Evolutionary conservation across 1,140 invertebrate genomes (phyloP).

Genomic region (Pseudomyrmex pallidus): DNA sequence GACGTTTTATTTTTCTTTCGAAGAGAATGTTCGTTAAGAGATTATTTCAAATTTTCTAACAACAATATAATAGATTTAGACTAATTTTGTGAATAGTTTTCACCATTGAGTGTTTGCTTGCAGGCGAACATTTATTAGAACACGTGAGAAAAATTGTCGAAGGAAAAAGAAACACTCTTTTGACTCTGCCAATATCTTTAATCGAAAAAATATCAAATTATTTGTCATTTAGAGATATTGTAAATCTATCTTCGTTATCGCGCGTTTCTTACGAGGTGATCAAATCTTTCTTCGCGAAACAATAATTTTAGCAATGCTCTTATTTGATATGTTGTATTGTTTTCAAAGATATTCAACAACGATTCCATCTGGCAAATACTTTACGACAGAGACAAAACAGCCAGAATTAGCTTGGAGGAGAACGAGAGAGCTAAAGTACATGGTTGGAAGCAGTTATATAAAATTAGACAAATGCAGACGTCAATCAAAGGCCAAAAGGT

Average conservation of each 20-base stretch:
- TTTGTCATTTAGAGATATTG: slow-evolving; percentile 77
- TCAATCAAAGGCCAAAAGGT: slow-evolving; percentile 37
- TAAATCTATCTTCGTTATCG: slow-evolving; percentile 77
- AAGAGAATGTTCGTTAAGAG: neutral
- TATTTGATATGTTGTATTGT: neutral
- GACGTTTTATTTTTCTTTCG: slow-evolving; percentile 19
- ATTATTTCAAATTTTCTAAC: slow-evolving; percentile 29
- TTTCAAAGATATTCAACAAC: slow-evolving; percentile 74
- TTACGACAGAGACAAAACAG: slow-evolving; percentile 69
- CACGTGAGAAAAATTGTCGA: slow-evolving; percentile 66
- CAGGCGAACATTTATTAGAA: slow-evolving; percentile 71
- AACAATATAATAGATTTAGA: too few species aligned
- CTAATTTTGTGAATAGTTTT: neutral
- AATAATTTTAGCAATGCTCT: neutral
- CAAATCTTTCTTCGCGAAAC: too few species aligned
- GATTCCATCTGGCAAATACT: slow-evolving; percentile 78
- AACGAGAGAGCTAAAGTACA: slow-evolving; percentile 37
- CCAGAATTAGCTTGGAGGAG: slow-evolving; percentile 44
- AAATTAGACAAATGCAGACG: slow-evolving; percentile 59
- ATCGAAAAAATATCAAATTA: slow-evolving; percentile 75
- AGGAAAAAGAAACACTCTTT: slow-evolving; percentile 59
- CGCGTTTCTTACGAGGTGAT: slow-evolving; percentile 79
- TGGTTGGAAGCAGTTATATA: slow-evolving; percentile 75
- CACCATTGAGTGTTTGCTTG: neutral
- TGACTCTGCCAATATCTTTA: slow-evolving; percentile 72